Evolutionary conservation across 2,113 vertebrate species (phyloP).

Genomic region (Heptranchias perlo): DNA sequence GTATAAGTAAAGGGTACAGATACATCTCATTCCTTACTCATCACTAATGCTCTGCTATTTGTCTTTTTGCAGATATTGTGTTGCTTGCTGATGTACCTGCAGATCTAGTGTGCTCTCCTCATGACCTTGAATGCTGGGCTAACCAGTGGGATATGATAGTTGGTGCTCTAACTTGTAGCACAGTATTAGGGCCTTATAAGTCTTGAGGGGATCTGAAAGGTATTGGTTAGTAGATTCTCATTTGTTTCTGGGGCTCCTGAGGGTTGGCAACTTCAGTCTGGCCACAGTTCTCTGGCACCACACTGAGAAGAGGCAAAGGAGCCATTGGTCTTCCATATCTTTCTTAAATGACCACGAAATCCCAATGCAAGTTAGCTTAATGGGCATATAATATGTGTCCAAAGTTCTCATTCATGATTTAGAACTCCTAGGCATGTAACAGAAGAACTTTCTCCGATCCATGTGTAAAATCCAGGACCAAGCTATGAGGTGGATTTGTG

Average conservation of each 20-base stretch:
- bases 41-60: neutral
- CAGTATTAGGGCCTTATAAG: no score
- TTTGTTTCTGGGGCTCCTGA: no score
- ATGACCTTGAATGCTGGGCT: no score
- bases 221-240: no score
- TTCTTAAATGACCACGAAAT: neutral
- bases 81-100: no score
- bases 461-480: neutral
- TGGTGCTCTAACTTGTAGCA: no score
- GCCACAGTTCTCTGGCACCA: no score
- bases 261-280: no score
- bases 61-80: neutral
- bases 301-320: no score
- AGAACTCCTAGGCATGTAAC: neutral
- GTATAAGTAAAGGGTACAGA: neutral
- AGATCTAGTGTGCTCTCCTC: no score
- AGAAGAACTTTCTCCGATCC: neutral
- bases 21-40: neutral
- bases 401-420: neutral
- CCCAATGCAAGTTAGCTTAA: neutral
- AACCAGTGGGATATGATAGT: no score
- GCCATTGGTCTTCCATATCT: neutral
- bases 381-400: neutral
- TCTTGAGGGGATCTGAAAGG: no score
- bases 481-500: neutral